phyloP scores from a whole-genome alignment of 2,797 vertebrate species.

The Aeoliscus strigatus region DNA sequence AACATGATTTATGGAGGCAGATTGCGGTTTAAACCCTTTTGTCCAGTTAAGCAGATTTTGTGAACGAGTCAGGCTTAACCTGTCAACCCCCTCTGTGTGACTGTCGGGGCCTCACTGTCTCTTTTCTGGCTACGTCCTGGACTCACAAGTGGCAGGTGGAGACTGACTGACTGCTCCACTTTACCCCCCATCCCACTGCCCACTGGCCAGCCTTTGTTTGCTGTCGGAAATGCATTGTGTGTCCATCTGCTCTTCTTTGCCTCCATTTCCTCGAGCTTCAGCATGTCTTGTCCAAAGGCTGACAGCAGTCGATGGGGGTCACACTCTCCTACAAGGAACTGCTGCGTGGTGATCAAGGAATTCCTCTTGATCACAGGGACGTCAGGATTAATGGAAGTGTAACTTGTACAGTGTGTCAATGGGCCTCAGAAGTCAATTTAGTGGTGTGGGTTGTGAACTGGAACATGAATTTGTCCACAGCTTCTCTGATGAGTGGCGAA shows the following conservation, averaged over 20 bases:
- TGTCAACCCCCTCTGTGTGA: slow-evolving; percentile 13
- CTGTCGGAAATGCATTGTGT: slow-evolving; percentile 55
- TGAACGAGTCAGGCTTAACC: slow-evolving; percentile 20
- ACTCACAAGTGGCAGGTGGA: slow-evolving; percentile 45
- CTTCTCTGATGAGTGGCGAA: too few species aligned
- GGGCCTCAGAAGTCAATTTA: too few species aligned
- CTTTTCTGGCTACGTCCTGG: neutral
- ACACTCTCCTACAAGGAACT: slow-evolving; percentile 21
- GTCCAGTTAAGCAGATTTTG: slow-evolving; percentile 34
- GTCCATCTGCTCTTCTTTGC: slow-evolving; percentile 51
- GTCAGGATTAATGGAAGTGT: too few species aligned
- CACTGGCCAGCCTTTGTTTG: slow-evolving; percentile 42
- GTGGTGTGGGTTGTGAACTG: too few species aligned
- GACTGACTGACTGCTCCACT: slow-evolving; percentile 25
- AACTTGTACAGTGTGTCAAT: too few species aligned
- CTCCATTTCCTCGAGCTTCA: slow-evolving; percentile 23
- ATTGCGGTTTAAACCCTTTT: slow-evolving; percentile 27
- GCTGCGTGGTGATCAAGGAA: slow-evolving; percentile 21
- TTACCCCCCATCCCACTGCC: slow-evolving; percentile 24
- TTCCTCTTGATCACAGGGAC: too few species aligned
- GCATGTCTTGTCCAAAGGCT: slow-evolving; percentile 49
- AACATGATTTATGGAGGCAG: slow-evolving; percentile 42
- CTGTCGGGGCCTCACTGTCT: neutral
- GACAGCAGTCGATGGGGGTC: slow-evolving; percentile 52
- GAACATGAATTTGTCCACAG: too few species aligned